phyloP scores from a whole-genome alignment of 2,113 vertebrate species.

The Toxotes jaculatrix region DNA sequence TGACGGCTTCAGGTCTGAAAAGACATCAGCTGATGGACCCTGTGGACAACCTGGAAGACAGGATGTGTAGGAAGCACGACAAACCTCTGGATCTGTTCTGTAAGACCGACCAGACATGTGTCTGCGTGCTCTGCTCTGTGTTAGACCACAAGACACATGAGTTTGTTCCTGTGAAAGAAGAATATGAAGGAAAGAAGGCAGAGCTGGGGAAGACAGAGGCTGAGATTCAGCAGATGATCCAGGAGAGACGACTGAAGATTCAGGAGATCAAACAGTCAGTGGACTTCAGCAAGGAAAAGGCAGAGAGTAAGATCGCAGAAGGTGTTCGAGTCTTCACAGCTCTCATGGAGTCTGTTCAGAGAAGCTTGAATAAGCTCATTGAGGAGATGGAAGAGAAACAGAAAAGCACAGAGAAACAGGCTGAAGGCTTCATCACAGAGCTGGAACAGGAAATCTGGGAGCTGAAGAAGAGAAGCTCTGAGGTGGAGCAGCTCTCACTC shows the following conservation, averaged over 20 bases:
- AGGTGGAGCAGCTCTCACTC: not conserved
- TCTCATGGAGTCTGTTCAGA: slow-evolving; percentile 10
- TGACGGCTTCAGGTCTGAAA: not conserved
- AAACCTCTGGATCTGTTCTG: slow-evolving; percentile 52
- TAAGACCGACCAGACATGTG: slow-evolving; percentile 26
- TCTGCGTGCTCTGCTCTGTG: slow-evolving; percentile 1
- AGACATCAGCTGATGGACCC: slow-evolving; percentile 43
- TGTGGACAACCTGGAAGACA: slow-evolving; percentile 39
- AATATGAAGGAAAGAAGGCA: not conserved
- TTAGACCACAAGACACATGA: slow-evolving; percentile 30
- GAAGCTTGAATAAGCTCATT: not conserved
- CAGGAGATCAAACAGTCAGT: no score
- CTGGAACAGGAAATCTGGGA: slow-evolving; percentile 39
- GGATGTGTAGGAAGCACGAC: slow-evolving; percentile 41
- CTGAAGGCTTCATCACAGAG: slow-evolving; percentile 6
- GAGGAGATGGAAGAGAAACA: not conserved
- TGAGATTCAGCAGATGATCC: slow-evolving; percentile 23
- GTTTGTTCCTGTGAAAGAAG: slow-evolving; percentile 24
- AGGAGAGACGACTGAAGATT: no score
- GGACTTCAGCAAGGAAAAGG: no score
- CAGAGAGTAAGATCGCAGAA: no score
- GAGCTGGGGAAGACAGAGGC: slow-evolving; percentile 21
- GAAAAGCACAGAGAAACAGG: not conserved
- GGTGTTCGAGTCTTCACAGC: slow-evolving; percentile 28
- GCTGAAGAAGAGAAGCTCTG: slow-evolving; percentile 18